Evolutionary conservation across 2,888 invertebrate genomes (phyloP).

Genomic region (Papilio demoleus): DNA sequence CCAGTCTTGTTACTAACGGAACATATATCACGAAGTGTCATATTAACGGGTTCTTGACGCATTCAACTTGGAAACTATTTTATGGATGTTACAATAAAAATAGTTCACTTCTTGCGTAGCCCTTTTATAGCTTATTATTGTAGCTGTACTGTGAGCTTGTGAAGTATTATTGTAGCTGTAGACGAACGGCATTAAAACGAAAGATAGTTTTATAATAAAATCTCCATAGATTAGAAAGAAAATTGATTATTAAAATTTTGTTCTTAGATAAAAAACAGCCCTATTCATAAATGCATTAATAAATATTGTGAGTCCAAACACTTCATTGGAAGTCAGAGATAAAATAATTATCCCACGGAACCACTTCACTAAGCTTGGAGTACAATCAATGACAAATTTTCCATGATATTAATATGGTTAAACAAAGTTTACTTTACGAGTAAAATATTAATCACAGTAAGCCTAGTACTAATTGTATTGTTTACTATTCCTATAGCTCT

Average conservation of each 20-base stretch:
- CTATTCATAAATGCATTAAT: neutral
- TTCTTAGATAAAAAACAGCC: neutral
- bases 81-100: constrained; percentile 38
- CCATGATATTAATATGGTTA: no score
- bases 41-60: constrained; percentile 38
- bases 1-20: constrained; percentile 33
- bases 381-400: neutral
- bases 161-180: neutral
- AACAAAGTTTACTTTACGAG: no score
- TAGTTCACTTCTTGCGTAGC: constrained; percentile 33
- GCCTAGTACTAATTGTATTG: neutral
- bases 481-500: constrained; percentile 18
- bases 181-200: neutral
- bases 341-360: neutral
- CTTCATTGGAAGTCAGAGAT: neutral
- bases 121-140: constrained; percentile 22
- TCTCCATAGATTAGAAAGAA: no score
- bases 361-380: neutral
- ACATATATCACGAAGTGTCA: constrained; percentile 36
- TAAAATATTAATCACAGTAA: neutral
- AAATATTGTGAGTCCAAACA: neutral
- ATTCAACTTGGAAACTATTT: constrained; percentile 34
- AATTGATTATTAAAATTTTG: no score
- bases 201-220: neutral
- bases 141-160: constrained; percentile 7